A percentile compares a stretch with the other conserved stretches of the same genome.
phyloP scores from a whole-genome alignment of 1,140 invertebrate species.

The Diorhabda elongata region DNA sequence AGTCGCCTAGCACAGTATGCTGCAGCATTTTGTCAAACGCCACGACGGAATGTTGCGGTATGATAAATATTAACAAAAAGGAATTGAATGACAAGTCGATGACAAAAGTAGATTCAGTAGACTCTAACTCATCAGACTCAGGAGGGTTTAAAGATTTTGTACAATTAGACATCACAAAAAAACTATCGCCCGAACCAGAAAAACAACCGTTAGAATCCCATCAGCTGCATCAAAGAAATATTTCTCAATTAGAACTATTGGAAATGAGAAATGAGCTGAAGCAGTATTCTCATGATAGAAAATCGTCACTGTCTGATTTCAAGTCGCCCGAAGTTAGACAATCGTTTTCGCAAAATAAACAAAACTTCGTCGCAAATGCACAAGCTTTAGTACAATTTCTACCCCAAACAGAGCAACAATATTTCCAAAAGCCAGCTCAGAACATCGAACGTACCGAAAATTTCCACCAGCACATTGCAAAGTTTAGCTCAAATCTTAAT shows the following conservation, averaged over 20 bases:
- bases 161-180: constrained; percentile 35
- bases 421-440: constrained; percentile 1
- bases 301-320: constrained; percentile 39
- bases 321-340: constrained; percentile 27
- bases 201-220: constrained; percentile 8
- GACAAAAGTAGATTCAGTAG: constrained; percentile 44
- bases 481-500: constrained; percentile 28
- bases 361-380: constrained; percentile 35
- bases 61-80: constrained; percentile 41
- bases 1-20: constrained; percentile 46
- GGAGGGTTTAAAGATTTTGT: constrained; percentile 47
- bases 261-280: constrained; percentile 31
- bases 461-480: constrained; percentile 27
- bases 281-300: constrained; percentile 36
- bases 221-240: constrained; percentile 38
- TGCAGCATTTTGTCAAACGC: constrained; percentile 46
- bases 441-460: constrained; percentile 19
- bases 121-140: constrained; percentile 46
- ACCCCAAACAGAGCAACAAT: constrained; percentile 36
- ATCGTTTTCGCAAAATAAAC: constrained; percentile 26
- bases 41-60: constrained; percentile 43
- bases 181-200: constrained; percentile 16
- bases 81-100: constrained; percentile 40
- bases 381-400: constrained; percentile 43
- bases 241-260: constrained; percentile 40